Percentiles rank a stretch among this genome's conserved stretches.
These are phyloP conservation scores for Eclectus roratus DNA, from an alignment of 2,113 vertebrate species.

Conservation along the genomic window DNA sequence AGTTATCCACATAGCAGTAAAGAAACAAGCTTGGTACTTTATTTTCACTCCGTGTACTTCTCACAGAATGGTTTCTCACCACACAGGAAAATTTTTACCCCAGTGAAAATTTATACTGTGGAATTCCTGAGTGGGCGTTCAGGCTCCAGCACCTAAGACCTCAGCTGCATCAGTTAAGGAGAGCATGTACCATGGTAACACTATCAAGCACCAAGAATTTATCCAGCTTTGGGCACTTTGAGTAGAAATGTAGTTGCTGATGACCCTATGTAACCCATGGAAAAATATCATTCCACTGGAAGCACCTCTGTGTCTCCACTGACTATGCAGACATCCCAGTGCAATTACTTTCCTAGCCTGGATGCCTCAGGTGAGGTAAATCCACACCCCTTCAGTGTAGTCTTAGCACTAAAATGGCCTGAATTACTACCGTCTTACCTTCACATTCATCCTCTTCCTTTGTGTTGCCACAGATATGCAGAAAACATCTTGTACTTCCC, in stretches of 20 bases:
- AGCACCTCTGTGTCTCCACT: background rate
- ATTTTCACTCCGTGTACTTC: background rate
- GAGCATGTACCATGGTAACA: rapidly evolving
- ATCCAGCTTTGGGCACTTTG: background rate
- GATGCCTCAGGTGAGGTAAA: background rate
- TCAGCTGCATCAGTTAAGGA: background rate
- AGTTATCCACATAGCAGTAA: background rate
- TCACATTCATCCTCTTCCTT: background rate
- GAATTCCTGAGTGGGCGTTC: background rate
- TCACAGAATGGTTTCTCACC: background rate
- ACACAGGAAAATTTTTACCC: background rate
- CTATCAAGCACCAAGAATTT: background rate
- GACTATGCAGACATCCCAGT: background rate
- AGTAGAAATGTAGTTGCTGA: background rate
- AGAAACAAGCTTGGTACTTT: background rate
- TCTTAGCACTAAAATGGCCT: background rate
- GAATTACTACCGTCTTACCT: background rate
- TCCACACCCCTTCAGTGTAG: background rate
- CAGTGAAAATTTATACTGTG: background rate
- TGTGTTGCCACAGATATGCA: background rate
- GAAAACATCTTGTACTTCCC: background rate
- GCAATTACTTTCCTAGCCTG: background rate
- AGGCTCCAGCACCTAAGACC: background rate
- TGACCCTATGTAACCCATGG: background rate
- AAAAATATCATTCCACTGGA: background rate